Base-by-base conservation (phyloP, 2,797 vertebrate species). In the Mallotus villosus region DNA sequence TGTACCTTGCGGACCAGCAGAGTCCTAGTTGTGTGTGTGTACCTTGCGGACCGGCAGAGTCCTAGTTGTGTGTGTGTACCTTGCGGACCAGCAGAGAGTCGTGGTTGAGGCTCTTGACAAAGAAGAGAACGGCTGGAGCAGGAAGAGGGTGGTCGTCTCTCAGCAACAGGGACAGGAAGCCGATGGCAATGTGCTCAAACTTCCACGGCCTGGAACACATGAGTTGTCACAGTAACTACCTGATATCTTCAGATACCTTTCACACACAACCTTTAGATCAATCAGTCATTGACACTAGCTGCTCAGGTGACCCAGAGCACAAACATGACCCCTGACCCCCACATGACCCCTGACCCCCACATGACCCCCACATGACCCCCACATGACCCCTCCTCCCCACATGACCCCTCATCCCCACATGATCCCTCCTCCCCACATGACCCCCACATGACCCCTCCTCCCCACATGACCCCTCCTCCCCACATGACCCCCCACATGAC, bases 31-130 rank as follows among this genome's bases (percentile, higher is more conserved):
- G 82, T 41, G 11, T 12, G 11, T 41, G 37, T 19, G 55, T 55
- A 98, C 97, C 96, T 99, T 99, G n/a, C 97, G 96, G 78, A 99
- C 95, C 61, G 97, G 93, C 14, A 99, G 94, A 0, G 96, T n/a
- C n/a, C n/a, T n/a, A n/a, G n/a, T n/a, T 41, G 37, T 19, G 55
- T 53, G 74, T 17, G 82, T 63, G 3, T 84, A 98, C 97, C 96
- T 99, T 99, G n/a, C 97, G 96, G 78, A 99, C 95, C 61, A 97
- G 93, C 14, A 99, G 94, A 0, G 96, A 95, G 81, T 99, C 97
- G 0, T 99, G 97, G 91, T 97, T 99, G 82, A 99, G 96, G 92
- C 94, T 96, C 88, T 97, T 90, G 77, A 98, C 93, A 46, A 99
- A 97, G 90, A 98, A 99, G 11, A 84, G 91, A 27, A 99, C 90